Conservation (phyloP, 2,113 vertebrate species). For the Gymnocephalus cernua region DNA sequence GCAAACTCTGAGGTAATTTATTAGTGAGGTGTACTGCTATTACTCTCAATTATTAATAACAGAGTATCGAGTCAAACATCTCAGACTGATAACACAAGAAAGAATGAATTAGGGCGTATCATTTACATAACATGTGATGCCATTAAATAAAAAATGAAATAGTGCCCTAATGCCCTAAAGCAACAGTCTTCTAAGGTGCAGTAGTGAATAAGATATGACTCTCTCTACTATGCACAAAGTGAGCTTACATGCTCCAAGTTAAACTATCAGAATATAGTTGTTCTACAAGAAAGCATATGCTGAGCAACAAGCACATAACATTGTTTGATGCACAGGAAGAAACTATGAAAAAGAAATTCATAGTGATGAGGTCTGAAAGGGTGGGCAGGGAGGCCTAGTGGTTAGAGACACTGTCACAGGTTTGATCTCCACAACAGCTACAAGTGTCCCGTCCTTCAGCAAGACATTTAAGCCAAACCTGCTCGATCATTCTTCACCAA, state of each 20-base stretch:
- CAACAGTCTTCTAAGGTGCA: conserved; percentile 72
- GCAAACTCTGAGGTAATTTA: conserved; percentile 72
- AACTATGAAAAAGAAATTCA: conserved; percentile 41
- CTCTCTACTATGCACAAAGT: conserved; percentile 61
- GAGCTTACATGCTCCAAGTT: conserved; percentile 58
- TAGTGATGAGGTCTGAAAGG: conserved; percentile 44
- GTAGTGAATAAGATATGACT: conserved; percentile 68
- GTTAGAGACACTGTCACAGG: conserved; percentile 11
- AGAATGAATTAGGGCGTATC: conserved; percentile 27
- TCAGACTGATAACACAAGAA: conserved; percentile 36
- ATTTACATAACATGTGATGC: conserved; percentile 41
- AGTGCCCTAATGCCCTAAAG: conserved; percentile 54
- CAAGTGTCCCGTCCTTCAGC: conserved; percentile 10
- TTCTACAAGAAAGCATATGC: conserved; percentile 57
- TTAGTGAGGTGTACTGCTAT: conserved; percentile 50
- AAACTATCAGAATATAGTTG: conserved; percentile 53
- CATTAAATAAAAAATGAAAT: conserved; percentile 45
- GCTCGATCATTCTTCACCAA: conserved; percentile 18
- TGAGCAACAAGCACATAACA: conserved; percentile 49
- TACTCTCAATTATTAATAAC: conserved; percentile 35
- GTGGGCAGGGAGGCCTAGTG: conserved; percentile 30
- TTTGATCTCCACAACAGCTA: background rate
- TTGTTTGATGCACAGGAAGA: conserved; percentile 35
- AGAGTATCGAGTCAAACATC: conserved; percentile 43
- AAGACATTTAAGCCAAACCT: conserved; percentile 26